These are phyloP conservation scores for Macquaria australasica DNA, from an alignment of 2,113 vertebrate species.

Conservation along the genomic window DNA sequence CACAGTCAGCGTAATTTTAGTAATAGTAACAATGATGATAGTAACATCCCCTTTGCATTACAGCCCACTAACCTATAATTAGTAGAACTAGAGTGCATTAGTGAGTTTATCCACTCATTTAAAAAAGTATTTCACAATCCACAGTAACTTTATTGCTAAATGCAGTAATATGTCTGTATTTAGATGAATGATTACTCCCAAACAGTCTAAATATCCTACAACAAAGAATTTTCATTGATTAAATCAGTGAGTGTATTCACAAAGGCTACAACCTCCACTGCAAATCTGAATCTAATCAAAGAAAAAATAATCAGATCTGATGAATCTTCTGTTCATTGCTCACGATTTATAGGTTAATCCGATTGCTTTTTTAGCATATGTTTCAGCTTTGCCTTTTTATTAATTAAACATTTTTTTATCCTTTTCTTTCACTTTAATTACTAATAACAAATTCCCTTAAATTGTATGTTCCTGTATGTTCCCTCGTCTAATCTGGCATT, in stretches of 20 bases:
- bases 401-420: not conserved
- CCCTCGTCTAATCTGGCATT: not conserved
- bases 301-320: not conserved
- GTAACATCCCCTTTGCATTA: not conserved
- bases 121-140: not conserved
- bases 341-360: not conserved
- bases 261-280: not conserved
- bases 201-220: not conserved
- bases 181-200: not conserved
- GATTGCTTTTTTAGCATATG: not conserved
- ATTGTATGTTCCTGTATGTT: not conserved
- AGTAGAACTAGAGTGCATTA: not conserved
- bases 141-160: not conserved
- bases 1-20: conserved; percentile 38
- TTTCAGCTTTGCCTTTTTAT: not conserved
- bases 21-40: conserved; percentile 10
- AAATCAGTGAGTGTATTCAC: not conserved
- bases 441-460: not conserved
- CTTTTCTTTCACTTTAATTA: not conserved
- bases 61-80: not conserved
- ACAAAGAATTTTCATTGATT: not conserved
- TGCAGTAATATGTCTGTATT: not conserved
- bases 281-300: not conserved
- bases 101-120: not conserved
- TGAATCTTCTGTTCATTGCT: not conserved